Base-by-base conservation (phyloP, 2,888 invertebrate genomes). In the Metalampra italica region DNA sequence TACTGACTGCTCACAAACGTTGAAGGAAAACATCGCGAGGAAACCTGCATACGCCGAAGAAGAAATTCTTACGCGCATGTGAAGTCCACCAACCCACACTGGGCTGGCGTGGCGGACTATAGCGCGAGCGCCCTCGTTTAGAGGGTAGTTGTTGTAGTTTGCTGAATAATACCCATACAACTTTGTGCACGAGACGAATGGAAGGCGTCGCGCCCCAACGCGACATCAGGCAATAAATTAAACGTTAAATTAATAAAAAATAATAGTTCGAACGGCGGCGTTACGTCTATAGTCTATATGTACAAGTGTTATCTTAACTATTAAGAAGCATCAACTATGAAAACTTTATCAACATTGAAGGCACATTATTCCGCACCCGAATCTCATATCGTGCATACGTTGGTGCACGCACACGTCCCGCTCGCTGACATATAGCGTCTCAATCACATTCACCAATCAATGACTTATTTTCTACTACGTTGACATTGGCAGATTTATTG, bases 321-420 rank as follows among this genome's bases (percentile, higher is more conserved):
- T 70, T 79, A 85, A 84, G 82, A 89, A 89, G 88, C 88, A 85
- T 88, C 82, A 88, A 87, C 86, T 87, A 88, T 87, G 80, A 82
- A 85, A 70, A 69, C 71, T 78, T 78, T 84, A 84, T 87, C 78
- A 85, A 86, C 87, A 87, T 86, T 85, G 82, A 90, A 90, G 90
- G 90, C 90, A 90, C 90, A 89, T 87, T 67, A 74, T 90, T 87
- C 78, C 89, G 88, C 90, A 88, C 89, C 89, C 84, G 78, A 76
- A 82, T 82, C 80, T 71, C 76, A 71, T 71, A 70, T 68, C 62
- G 74, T 75, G 75, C 79, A 75, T 67, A 74, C 71, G 36, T 32
- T 9, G 11, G 46, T 46, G 47, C 49, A 50, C 43, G 1, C n/a
- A n/a, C n/a, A 3, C 11, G 7, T 30, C 22, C 36, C 37, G 11